A percentile compares a stretch with the other conserved stretches of the same genome.
phyloP scores from a whole-genome alignment of 1,140 invertebrate species.

The Atta texana region DNA sequence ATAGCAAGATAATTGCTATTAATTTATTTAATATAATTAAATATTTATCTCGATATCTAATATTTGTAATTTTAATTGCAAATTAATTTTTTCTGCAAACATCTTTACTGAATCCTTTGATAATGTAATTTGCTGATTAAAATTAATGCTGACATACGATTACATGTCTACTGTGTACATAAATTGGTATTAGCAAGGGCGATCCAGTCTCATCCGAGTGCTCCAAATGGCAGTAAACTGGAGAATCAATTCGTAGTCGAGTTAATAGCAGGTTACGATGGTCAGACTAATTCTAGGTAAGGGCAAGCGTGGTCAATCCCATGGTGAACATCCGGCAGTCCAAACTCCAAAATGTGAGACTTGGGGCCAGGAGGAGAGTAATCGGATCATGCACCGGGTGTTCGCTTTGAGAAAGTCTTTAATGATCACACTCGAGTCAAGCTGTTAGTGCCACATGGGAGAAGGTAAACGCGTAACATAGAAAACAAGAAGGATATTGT shows the following conservation, averaged over 20 bases:
- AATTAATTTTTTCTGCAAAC: neutral
- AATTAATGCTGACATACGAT: neutral
- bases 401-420: conserved; percentile 64
- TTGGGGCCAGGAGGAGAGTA: conserved; percentile 21
- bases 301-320: conserved; percentile 51
- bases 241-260: conserved; percentile 79
- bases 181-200: conserved; percentile 28
- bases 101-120: no score
- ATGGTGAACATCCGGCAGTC: conserved; percentile 60
- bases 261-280: conserved; percentile 78
- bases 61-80: neutral
- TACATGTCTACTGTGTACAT: neutral
- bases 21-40: neutral
- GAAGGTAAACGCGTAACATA: conserved; percentile 2
- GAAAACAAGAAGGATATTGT: neutral
- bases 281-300: conserved; percentile 71
- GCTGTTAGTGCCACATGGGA: conserved; percentile 21
- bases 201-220: conserved; percentile 38
- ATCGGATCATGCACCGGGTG: conserved; percentile 62
- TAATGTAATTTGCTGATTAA: neutral
- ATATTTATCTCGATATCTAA: neutral
- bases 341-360: conserved; percentile 63
- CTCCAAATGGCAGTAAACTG: conserved; percentile 76
- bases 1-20: neutral
- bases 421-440: conserved; percentile 47